phyloP scores from a whole-genome alignment of 2,888 invertebrate species.

The Eucera pruinosa region DNA sequence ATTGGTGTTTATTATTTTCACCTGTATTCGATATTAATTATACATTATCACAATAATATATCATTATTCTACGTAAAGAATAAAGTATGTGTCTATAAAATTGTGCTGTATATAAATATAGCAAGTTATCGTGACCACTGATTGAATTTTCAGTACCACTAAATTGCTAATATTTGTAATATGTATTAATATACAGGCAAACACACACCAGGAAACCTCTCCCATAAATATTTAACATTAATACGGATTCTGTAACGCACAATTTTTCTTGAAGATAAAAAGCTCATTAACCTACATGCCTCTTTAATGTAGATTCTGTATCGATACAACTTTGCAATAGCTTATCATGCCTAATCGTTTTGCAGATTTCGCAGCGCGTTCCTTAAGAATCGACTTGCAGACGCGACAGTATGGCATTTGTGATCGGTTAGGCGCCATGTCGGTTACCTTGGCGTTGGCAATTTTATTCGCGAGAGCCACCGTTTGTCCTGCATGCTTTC shows the following conservation, averaged over 20 bases:
- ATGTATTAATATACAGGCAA: no score
- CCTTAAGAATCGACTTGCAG: no score
- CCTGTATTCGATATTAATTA: no score
- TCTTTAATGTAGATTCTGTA: neutral
- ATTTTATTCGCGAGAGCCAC: constrained; percentile 53
- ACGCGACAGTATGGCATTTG: constrained; percentile 33
- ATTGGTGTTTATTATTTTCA: no score
- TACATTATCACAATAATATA: no score
- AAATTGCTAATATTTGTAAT: no score
- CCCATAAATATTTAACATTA: neutral
- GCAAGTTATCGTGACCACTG: no score
- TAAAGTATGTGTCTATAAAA: no score
- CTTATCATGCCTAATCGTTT: constrained; percentile 18
- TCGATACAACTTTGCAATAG: neutral
- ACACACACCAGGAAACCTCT: neutral
- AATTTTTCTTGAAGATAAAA: neutral
- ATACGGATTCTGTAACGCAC: neutral
- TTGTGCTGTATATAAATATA: no score
- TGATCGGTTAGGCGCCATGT: constrained; percentile 32
- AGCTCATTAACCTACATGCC: neutral
- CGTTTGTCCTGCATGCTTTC: constrained; percentile 64
- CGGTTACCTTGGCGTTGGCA: constrained; percentile 66
- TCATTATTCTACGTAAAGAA: no score
- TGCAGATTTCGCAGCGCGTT: constrained; percentile 4
- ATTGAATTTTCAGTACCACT: no score